phyloP scores from a whole-genome alignment of 2,113 vertebrate genomes.

The Scytalopus superciliaris region DNA sequence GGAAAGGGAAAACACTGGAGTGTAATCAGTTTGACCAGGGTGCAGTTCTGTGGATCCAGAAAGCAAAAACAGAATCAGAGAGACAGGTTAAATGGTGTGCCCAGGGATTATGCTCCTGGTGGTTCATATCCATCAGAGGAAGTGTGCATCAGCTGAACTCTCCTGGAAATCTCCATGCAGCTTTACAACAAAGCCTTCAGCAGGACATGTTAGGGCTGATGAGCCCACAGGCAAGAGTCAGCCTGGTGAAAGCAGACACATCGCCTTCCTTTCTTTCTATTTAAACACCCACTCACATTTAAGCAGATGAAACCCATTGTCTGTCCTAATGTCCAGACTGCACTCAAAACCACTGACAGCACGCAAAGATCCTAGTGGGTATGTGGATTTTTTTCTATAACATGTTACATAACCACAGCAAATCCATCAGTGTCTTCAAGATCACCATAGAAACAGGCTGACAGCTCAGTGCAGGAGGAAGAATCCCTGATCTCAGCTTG shows the following conservation, averaged over 20 bases:
- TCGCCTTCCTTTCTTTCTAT: accelerated
- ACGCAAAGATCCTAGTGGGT: background rate
- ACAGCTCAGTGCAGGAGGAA: background rate
- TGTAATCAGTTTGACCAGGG: background rate
- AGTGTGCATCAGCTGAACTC: accelerated
- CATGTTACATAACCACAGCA: background rate
- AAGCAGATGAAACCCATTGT: background rate
- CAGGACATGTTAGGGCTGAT: background rate
- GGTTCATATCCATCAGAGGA: background rate
- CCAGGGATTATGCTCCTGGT: accelerated
- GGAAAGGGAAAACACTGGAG: background rate
- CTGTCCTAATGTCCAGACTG: background rate
- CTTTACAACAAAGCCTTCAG: background rate
- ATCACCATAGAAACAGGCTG: slow-evolving; percentile 60
- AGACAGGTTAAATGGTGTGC: background rate
- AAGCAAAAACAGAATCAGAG: background rate
- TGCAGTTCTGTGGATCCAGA: background rate
- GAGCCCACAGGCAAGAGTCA: background rate
- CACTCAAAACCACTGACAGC: background rate
- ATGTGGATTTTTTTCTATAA: background rate
- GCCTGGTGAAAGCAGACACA: background rate
- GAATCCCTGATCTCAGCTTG: background rate
- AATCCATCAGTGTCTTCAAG: background rate
- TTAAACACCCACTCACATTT: accelerated
- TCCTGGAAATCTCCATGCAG: background rate